A percentile compares a stretch with the other conserved stretches of the same genome.
Conservation (phyloP, 2,113 vertebrate genomes). For the Phasianus colchicus region DNA sequence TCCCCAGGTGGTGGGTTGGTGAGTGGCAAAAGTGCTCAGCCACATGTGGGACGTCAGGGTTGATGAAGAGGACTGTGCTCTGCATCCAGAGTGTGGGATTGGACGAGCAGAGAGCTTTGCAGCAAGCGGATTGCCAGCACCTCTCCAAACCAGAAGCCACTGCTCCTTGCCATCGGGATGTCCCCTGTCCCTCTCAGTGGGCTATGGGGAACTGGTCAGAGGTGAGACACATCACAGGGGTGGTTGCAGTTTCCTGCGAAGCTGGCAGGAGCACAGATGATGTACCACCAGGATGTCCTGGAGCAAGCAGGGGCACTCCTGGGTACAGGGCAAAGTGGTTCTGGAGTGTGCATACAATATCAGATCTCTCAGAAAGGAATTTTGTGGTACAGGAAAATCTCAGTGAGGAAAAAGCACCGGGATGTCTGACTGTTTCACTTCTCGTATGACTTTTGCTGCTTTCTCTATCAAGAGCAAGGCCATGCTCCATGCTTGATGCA, state of each 20-base stretch:
- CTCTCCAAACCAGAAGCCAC: conserved; percentile 79
- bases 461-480: neutral
- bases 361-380: neutral
- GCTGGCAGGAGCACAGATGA: neutral
- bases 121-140: conserved; percentile 78
- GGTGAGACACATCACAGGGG: conserved; percentile 61
- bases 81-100: conserved; percentile 87
- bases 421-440: neutral
- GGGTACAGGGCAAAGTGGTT: neutral
- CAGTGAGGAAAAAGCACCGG: rapidly evolving
- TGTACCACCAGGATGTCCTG: neutral
- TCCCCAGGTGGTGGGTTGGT: conserved; percentile 90
- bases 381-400: neutral
- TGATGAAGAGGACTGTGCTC: conserved; percentile 83
- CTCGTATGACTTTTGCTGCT: neutral
- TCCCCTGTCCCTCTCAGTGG: conserved; percentile 90
- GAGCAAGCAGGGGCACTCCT: rapidly evolving
- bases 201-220: conserved; percentile 87
- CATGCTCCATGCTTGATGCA: rapidly evolving
- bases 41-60: conserved; percentile 82
- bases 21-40: conserved; percentile 91
- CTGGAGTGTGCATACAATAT: rapidly evolving
- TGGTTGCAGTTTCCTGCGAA: rapidly evolving
- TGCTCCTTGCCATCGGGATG: conserved; percentile 78
- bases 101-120: conserved; percentile 88